Conservation (phyloP, 2,888 invertebrate genomes). For the Abrostola triplasia region DNA sequence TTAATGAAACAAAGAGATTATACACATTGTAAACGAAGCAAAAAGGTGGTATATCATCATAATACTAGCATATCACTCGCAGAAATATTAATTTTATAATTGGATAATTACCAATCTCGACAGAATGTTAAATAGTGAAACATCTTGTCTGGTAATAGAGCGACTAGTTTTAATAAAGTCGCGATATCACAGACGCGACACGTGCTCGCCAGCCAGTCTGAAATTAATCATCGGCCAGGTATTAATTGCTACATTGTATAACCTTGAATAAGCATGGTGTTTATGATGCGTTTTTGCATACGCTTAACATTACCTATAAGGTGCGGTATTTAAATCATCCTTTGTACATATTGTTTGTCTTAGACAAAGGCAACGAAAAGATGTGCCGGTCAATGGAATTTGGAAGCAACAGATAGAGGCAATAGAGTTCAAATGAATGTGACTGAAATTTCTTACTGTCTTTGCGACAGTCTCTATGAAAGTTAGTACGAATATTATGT, state of each 20-base stretch:
- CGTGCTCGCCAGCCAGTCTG: slow-evolving; percentile 20
- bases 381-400: no score
- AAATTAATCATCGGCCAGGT: slow-evolving; percentile 41
- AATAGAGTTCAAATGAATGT: no score
- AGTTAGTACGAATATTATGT: no score
- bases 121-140: not conserved
- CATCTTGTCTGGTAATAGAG: slow-evolving; percentile 19
- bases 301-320: slow-evolving; percentile 23
- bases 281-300: slow-evolving; percentile 43
- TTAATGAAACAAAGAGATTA: no score
- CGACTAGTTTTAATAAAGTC: slow-evolving; percentile 30
- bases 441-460: no score
- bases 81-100: not conserved
- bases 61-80: no score
- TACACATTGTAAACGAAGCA: no score
- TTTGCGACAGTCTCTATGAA: no score
- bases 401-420: no score
- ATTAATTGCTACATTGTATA: slow-evolving; percentile 43
- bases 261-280: slow-evolving; percentile 42
- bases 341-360: not conserved
- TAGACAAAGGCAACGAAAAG: no score
- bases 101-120: not conserved
- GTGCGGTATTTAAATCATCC: slow-evolving; percentile 1
- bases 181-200: slow-evolving; percentile 22
- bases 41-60: no score